These are phyloP conservation scores for Agrotis clavis DNA, from an alignment of 2,888 invertebrate genomes.

Conservation along the genomic window DNA sequence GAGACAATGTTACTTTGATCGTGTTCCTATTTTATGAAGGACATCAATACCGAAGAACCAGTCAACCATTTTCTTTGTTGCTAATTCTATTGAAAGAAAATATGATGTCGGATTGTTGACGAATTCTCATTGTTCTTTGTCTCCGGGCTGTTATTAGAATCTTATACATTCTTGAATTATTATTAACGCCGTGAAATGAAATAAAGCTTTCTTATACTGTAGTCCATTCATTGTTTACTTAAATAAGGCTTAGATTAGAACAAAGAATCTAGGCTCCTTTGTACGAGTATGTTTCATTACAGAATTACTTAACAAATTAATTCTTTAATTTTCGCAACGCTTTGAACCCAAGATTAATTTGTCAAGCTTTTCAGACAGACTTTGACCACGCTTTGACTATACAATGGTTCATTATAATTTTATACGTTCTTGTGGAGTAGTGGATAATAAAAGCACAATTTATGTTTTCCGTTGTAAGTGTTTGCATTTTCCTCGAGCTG, in stretches of 20 bases:
- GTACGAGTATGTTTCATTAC: slow-evolving; percentile 51
- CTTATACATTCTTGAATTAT: background rate
- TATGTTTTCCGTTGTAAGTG: slow-evolving; percentile 72
- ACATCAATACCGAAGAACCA: slow-evolving; percentile 63
- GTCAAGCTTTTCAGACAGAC: slow-evolving; percentile 52
- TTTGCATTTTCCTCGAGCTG: slow-evolving; percentile 65
- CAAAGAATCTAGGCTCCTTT: slow-evolving; percentile 34
- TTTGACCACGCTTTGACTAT: no score
- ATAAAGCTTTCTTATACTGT: background rate
- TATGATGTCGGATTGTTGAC: slow-evolving; percentile 27
- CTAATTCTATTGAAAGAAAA: slow-evolving; percentile 47
- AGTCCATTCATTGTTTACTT: slow-evolving; percentile 14
- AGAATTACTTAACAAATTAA: slow-evolving; percentile 48
- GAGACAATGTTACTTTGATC: slow-evolving; percentile 79
- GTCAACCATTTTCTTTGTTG: slow-evolving; percentile 62
- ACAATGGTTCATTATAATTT: slow-evolving; percentile 57
- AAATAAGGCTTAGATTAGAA: slow-evolving; percentile 31
- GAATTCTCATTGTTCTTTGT: slow-evolving; percentile 43
- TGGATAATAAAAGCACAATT: slow-evolving; percentile 73
- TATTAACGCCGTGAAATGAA: no score
- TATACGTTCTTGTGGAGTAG: slow-evolving; percentile 44
- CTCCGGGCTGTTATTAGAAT: slow-evolving; percentile 26
- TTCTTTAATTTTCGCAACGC: slow-evolving; percentile 47
- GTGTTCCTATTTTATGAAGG: slow-evolving; percentile 75
- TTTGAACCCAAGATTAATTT: slow-evolving; percentile 54